phyloP scores from a whole-genome alignment of 1,140 invertebrate genomes.

The Augochlora pura region DNA sequence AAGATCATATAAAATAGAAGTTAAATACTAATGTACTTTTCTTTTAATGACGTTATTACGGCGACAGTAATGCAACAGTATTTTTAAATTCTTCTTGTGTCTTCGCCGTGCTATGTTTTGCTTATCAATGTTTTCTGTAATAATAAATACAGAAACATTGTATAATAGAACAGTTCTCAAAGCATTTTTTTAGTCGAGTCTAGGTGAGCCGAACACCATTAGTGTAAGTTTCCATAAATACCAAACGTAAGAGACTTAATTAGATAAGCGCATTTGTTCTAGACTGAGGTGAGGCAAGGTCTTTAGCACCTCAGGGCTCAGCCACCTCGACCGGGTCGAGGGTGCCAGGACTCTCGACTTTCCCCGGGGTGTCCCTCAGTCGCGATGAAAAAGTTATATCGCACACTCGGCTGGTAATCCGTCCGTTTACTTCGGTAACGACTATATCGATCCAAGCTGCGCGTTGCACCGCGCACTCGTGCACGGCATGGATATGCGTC shows the following conservation, averaged over 20 bases:
- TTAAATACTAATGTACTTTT: no score
- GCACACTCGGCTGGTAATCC: constrained; percentile 57
- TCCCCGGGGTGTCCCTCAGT: background rate
- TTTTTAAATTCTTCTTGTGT: no score
- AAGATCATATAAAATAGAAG: no score
- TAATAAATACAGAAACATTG: no score
- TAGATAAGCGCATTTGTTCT: constrained; percentile 9
- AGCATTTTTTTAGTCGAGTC: no score
- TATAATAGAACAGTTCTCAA: no score
- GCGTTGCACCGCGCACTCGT: constrained; percentile 45
- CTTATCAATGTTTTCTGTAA: no score
- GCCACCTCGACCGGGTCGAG: background rate
- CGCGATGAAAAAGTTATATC: constrained; percentile 42
- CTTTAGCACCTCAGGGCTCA: background rate
- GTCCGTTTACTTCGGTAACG: constrained; percentile 66
- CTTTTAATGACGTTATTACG: no score
- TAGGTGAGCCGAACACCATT: no score
- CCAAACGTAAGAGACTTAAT: background rate
- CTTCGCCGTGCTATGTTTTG: no score
- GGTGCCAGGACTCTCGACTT: background rate
- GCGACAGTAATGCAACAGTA: no score
- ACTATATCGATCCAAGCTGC: constrained; percentile 56
- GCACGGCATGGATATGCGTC: constrained; percentile 53
- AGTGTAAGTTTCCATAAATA: no score
- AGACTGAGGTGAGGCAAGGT: background rate